Percentiles rank a stretch among this genome's conserved stretches.
Conservation (phyloP, 2,113 vertebrate species). For the Mirounga angustirostris region DNA sequence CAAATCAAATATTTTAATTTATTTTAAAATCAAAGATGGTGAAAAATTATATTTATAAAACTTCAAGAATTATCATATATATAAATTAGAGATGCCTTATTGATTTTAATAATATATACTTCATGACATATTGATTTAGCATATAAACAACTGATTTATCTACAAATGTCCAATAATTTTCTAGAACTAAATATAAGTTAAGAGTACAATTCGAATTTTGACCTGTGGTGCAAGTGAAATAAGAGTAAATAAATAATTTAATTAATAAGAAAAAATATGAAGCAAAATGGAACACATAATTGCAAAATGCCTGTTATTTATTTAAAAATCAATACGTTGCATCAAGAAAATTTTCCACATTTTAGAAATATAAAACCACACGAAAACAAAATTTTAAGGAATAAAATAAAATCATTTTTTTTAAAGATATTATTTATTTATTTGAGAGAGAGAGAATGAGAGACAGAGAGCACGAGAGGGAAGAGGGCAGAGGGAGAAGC, state of each 20-base stretch:
- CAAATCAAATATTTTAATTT: neutral
- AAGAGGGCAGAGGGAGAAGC: too few species aligned
- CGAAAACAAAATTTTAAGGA: neutral
- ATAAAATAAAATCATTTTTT: neutral
- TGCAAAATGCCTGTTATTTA: neutral
- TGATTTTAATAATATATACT: neutral
- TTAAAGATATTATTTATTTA: too few species aligned
- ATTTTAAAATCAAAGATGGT: neutral
- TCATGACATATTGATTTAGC: neutral
- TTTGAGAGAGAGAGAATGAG: too few species aligned
- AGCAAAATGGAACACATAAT: neutral
- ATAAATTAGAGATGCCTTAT: neutral
- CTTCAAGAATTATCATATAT: neutral
- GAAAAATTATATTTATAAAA: neutral
- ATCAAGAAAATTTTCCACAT: neutral
- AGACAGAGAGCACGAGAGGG: too few species aligned
- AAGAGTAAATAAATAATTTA: neutral
- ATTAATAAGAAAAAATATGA: constrained; percentile 3
- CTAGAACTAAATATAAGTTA: neutral
- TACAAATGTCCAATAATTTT: neutral
- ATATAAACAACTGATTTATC: neutral
- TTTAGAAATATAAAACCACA: constrained; percentile 40
- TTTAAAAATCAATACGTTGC: neutral
- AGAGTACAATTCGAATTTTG: neutral
- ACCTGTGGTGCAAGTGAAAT: neutral